A percentile compares a stretch with the other conserved stretches of the same genome.
Conservation (phyloP, 2,888 invertebrate genomes). For the Acheta domesticus region DNA sequence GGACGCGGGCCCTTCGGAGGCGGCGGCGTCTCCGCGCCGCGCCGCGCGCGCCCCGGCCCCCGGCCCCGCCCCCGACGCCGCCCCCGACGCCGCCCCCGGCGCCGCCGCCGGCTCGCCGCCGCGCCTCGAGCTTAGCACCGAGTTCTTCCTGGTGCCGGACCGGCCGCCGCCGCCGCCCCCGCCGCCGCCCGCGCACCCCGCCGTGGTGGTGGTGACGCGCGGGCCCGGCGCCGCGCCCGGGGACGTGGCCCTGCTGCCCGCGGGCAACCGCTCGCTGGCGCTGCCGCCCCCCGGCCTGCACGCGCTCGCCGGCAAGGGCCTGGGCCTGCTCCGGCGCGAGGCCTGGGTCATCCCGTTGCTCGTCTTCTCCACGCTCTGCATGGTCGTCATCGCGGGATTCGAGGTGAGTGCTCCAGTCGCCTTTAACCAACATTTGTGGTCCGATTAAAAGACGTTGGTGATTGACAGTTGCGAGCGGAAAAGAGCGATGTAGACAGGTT, state of each 20-base stretch:
- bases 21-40: neutral
- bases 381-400: conserved; percentile 80
- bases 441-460: too few species aligned
- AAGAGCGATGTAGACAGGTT: too few species aligned
- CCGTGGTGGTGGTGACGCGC: conserved; percentile 30
- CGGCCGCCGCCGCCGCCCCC: conserved; percentile 48
- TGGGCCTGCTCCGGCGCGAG: conserved; percentile 60
- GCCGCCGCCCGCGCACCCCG: conserved; percentile 42
- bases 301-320: neutral
- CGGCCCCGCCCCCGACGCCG: neutral
- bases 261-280: neutral
- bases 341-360: conserved; percentile 89
- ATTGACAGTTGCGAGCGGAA: too few species aligned
- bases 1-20: neutral
- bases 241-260: neutral
- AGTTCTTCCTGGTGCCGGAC: conserved; percentile 74
- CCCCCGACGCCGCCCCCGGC: neutral
- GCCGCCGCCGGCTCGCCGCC: conserved; percentile 18
- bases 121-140: conserved; percentile 72
- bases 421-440: too few species aligned
- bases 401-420: conserved; percentile 65
- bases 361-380: conserved; percentile 76
- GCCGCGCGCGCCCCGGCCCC: conserved; percentile 1
- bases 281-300: conserved; percentile 21
- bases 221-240: conserved; percentile 20